These are phyloP conservation scores for Drosophila anomalata DNA, from an alignment of 2,888 invertebrate species.

Conservation along the genomic window DNA sequence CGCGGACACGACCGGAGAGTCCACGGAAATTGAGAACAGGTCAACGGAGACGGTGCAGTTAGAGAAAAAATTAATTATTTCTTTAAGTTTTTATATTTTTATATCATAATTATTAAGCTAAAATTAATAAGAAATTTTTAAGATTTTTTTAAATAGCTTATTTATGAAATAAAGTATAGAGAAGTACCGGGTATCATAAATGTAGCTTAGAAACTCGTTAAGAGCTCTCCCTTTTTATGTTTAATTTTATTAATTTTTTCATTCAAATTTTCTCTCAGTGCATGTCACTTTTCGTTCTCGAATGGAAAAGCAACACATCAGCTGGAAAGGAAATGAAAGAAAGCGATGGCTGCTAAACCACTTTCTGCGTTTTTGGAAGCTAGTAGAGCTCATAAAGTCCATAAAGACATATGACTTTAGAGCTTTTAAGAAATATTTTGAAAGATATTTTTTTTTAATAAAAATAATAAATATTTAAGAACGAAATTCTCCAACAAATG, in stretches of 20 bases:
- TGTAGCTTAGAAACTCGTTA: too few relatives aligned
- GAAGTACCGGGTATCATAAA: too few relatives aligned
- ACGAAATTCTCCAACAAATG: too few relatives aligned
- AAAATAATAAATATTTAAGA: too few relatives aligned
- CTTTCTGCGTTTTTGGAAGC: neutral
- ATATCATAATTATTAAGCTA: too few relatives aligned
- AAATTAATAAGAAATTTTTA: too few relatives aligned
- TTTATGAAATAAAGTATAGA: too few relatives aligned
- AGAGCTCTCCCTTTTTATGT: neutral
- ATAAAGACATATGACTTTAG: neutral
- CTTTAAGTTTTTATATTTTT: too few relatives aligned
- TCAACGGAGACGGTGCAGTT: neutral
- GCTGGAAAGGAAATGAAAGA: neutral
- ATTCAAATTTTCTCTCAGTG: neutral
- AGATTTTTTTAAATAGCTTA: too few relatives aligned
- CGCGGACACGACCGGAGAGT: conserved; percentile 16
- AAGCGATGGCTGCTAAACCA: neutral
- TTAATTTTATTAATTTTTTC: neutral
- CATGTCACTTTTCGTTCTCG: neutral
- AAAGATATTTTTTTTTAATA: neutral
- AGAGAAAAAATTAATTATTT: neutral
- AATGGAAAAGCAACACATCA: conserved; percentile 1
- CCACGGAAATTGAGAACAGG: neutral
- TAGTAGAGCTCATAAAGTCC: neutral
- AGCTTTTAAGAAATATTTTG: neutral